phyloP scores from a whole-genome alignment of 2,797 vertebrate species.

The Oryzias dopingdopingensis region DNA sequence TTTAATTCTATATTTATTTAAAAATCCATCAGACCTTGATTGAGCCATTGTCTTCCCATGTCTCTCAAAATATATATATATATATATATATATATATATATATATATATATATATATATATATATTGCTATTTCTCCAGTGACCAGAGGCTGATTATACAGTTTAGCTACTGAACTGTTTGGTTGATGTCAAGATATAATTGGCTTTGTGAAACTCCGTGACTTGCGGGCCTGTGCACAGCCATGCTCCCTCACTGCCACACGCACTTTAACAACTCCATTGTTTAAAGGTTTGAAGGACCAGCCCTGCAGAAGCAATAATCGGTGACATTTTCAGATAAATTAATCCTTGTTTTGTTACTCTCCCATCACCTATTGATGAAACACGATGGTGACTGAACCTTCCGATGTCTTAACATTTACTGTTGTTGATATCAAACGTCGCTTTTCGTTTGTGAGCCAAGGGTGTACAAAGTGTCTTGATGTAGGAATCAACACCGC shows the following conservation, averaged over 20 bases:
- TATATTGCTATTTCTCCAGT: constrained; percentile 8
- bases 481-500: no score
- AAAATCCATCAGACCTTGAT: no score
- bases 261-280: constrained; percentile 6
- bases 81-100: no score
- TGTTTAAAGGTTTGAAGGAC: constrained; percentile 32
- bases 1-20: no score
- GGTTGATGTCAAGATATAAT: constrained; percentile 48
- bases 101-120: no score
- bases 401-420: constrained; percentile 14
- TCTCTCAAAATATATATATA: background rate
- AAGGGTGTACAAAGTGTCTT: background rate
- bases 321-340: constrained; percentile 42
- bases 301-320: constrained; percentile 35
- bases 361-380: constrained; percentile 29
- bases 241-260: background rate
- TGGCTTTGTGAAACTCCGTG: constrained; percentile 48
- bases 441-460: background rate
- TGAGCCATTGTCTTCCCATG: background rate
- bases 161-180: constrained; percentile 23
- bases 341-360: constrained; percentile 26
- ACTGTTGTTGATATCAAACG: constrained; percentile 10
- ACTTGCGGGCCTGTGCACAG: constrained; percentile 6
- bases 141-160: constrained; percentile 21
- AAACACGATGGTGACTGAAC: constrained; percentile 14